A percentile compares a stretch with the other conserved stretches of the same genome.
phyloP scores from a whole-genome alignment of 2,797 vertebrate genomes.

The Sylvia borin region DNA sequence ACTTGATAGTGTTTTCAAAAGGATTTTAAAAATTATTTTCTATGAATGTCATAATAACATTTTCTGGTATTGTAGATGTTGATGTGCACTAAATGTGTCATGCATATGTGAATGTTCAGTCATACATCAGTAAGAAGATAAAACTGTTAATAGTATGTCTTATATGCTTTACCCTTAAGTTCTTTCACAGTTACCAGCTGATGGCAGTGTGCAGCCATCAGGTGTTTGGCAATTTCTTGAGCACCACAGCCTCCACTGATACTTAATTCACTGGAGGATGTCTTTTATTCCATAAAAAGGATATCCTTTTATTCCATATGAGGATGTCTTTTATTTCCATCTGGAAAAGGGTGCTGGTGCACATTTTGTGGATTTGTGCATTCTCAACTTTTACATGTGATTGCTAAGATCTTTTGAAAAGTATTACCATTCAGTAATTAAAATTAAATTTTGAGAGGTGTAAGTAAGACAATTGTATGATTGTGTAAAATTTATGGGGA shows the following conservation, averaged over 20 bases:
- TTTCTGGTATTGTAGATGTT: neutral
- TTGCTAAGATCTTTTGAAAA: neutral
- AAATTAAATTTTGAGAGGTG: neutral
- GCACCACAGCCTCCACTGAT: neutral
- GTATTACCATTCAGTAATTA: neutral
- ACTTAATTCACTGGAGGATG: neutral
- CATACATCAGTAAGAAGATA: neutral
- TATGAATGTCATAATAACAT: neutral
- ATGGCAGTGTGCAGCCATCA: neutral
- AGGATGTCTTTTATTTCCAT: neutral
- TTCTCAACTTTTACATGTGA: neutral
- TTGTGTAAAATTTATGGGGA: neutral
- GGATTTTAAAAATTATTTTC: neutral
- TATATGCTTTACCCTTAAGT: neutral
- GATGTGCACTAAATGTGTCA: neutral
- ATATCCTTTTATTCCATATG: too few relatives aligned
- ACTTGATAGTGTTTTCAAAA: neutral
- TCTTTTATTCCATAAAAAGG: neutral
- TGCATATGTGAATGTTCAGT: neutral
- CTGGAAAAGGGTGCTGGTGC: neutral
- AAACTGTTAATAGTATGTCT: neutral
- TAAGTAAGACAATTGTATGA: neutral
- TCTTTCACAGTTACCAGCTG: neutral
- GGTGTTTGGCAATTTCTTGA: neutral
- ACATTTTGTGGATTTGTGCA: neutral